phyloP scores from a whole-genome alignment of 2,888 invertebrate species.

The Drosophila cognata region DNA sequence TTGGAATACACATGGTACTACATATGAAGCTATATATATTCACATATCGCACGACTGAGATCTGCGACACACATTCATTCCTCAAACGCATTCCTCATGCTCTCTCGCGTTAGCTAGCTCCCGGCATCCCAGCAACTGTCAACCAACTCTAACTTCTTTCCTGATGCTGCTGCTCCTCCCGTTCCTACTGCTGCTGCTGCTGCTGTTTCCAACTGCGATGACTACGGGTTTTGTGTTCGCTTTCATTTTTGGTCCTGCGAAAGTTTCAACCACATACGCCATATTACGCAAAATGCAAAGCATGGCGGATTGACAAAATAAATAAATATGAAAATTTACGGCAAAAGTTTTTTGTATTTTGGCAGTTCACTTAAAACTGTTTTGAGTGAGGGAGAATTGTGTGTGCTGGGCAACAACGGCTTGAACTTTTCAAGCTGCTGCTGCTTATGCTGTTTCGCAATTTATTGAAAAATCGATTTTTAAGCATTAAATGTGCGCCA shows the following conservation, averaged over 20 bases:
- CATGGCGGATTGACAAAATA: conserved; percentile 79
- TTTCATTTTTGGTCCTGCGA: conserved; percentile 36
- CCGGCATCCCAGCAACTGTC: conserved; percentile 12
- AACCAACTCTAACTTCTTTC: background rate
- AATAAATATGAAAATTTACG: conserved; percentile 82
- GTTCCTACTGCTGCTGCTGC: background rate
- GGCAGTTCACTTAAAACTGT: conserved; percentile 69
- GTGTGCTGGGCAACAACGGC: conserved; percentile 53
- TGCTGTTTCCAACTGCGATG: background rate
- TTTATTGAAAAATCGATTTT: conserved; percentile 81
- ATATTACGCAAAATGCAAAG: conserved; percentile 66
- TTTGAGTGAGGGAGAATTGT: conserved; percentile 27
- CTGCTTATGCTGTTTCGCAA: conserved; percentile 41
- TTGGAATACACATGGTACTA: conserved; percentile 42
- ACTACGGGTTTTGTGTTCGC: conserved; percentile 16
- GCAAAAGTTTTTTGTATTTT: conserved; percentile 69
- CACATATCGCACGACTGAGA: conserved; percentile 64
- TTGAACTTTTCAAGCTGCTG: conserved; percentile 62
- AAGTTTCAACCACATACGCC: conserved; percentile 67
- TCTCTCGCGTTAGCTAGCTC: conserved; percentile 5
- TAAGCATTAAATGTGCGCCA: conserved; percentile 67
- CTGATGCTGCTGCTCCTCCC: background rate
- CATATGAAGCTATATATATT: conserved; percentile 65
- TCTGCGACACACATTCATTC: conserved; percentile 66
- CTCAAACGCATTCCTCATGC: conserved; percentile 65